A percentile compares a stretch with the other conserved stretches of the same genome.
phyloP scores from a whole-genome alignment of 1,140 invertebrate genomes.

The Trichoplusia ni region DNA sequence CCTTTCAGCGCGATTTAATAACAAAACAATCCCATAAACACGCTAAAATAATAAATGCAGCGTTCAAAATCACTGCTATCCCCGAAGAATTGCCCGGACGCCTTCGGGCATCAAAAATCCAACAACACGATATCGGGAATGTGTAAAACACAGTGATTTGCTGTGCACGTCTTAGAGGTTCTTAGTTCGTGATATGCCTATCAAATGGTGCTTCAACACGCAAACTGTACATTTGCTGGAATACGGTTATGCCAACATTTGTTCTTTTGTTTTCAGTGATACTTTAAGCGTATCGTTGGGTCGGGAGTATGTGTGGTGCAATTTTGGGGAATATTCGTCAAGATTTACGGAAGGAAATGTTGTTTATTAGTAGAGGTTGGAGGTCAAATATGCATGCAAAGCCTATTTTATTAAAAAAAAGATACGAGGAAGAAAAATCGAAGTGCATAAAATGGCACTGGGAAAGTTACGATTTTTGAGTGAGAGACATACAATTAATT shows the following conservation, averaged over 20 bases:
- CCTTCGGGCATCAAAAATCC: slow-evolving; percentile 15
- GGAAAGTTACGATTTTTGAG: too few species aligned
- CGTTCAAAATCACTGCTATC: slow-evolving; percentile 3
- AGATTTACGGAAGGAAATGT: too few species aligned
- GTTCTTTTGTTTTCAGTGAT: slow-evolving; percentile 25
- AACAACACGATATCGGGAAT: slow-evolving; percentile 10
- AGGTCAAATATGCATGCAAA: too few species aligned
- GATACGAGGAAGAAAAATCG: too few species aligned
- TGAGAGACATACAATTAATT: too few species aligned
- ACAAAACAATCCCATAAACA: too few species aligned
- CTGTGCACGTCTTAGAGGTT: slow-evolving; percentile 20
- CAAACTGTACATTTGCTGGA: slow-evolving; percentile 24
- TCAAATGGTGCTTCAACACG: slow-evolving; percentile 16
- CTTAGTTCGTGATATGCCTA: slow-evolving; percentile 22
- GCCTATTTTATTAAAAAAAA: too few species aligned
- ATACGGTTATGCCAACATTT: slow-evolving; percentile 20
- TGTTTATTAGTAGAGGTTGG: too few species aligned
- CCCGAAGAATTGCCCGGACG: too few species aligned
- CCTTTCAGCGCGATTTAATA: too few species aligned
- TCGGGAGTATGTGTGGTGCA: slow-evolving; percentile 1
- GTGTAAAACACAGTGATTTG: slow-evolving; percentile 30
- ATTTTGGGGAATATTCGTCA: slow-evolving; percentile 10
- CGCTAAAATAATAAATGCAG: too few species aligned
- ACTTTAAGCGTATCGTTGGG: background rate
- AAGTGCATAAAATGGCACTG: too few species aligned